phyloP scores from a whole-genome alignment of 1,140 invertebrate genomes.

The Diprion similis region DNA sequence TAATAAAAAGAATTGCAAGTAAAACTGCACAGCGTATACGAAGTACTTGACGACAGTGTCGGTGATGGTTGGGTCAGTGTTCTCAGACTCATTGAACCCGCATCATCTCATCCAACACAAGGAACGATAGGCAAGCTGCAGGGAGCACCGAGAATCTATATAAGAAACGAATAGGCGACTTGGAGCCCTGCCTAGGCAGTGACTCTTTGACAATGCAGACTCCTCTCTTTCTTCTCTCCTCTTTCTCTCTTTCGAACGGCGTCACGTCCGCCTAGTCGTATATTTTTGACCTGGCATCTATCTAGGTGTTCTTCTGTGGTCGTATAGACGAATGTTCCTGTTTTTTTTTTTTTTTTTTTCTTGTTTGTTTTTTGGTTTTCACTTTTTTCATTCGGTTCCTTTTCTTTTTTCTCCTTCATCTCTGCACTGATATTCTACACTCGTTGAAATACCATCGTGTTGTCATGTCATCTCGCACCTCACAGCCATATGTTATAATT shows the following conservation, averaged over 20 bases:
- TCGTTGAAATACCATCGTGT: no score
- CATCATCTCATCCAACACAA: no score
- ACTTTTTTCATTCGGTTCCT: neutral
- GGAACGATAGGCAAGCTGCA: no score
- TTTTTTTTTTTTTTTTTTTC: neutral
- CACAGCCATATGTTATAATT: no score
- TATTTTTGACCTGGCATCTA: conserved; percentile 1
- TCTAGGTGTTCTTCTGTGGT: neutral
- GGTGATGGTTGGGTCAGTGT: neutral
- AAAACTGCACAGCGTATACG: no score
- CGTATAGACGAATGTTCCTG: neutral
- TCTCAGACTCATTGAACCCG: conserved; percentile 4
- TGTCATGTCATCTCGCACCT: no score
- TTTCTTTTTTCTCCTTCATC: neutral
- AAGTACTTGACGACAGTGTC: no score
- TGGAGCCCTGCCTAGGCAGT: conserved; percentile 3
- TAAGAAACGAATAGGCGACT: neutral
- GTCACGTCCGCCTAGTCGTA: neutral
- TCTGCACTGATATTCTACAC: no score
- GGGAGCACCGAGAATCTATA: neutral
- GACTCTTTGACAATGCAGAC: conserved; percentile 7
- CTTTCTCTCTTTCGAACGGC: neutral
- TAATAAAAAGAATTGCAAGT: no score
- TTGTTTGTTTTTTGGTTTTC: neutral
- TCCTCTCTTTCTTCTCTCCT: neutral